A percentile compares a stretch with the other conserved stretches of the same genome.
Conservation (phyloP, 2,113 vertebrate genomes). For the Periophthalmus modestus region DNA sequence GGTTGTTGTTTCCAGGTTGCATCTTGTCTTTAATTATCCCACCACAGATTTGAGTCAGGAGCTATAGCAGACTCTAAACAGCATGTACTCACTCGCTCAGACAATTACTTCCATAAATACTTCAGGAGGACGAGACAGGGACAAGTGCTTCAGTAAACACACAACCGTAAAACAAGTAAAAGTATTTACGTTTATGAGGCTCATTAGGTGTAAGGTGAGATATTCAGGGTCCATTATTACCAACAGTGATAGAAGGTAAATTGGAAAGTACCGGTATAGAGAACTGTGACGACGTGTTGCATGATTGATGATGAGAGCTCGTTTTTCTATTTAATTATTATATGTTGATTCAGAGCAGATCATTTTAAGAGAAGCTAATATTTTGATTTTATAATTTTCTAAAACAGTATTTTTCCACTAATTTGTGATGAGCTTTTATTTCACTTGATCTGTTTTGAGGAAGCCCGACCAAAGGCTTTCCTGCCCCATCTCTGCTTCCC, state of each 20-base stretch:
- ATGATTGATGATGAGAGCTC: too few species aligned
- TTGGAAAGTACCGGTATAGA: too few species aligned
- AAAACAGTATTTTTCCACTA: background rate
- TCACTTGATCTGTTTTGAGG: background rate
- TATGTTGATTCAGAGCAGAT: too few species aligned
- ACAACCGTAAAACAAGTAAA: background rate
- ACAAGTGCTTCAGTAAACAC: background rate
- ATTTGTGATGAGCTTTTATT: background rate
- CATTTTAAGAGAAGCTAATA: background rate
- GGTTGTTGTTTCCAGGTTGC: conserved; percentile 38
- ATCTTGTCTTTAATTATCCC: conserved; percentile 46
- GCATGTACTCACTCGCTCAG: conserved; percentile 6
- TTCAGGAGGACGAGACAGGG: background rate
- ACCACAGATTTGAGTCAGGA: conserved; percentile 6
- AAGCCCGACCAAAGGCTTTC: background rate
- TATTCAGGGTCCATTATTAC: too few species aligned
- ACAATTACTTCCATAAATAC: background rate
- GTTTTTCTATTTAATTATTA: background rate
- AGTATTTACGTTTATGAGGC: background rate
- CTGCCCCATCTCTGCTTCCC: background rate
- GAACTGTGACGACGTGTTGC: too few species aligned
- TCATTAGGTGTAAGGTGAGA: too few species aligned
- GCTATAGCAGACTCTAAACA: conserved; percentile 18
- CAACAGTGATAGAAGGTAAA: too few species aligned
- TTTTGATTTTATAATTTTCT: background rate